Conservation (phyloP, 2,113 vertebrate species). For the Recurvirostra avosetta region DNA sequence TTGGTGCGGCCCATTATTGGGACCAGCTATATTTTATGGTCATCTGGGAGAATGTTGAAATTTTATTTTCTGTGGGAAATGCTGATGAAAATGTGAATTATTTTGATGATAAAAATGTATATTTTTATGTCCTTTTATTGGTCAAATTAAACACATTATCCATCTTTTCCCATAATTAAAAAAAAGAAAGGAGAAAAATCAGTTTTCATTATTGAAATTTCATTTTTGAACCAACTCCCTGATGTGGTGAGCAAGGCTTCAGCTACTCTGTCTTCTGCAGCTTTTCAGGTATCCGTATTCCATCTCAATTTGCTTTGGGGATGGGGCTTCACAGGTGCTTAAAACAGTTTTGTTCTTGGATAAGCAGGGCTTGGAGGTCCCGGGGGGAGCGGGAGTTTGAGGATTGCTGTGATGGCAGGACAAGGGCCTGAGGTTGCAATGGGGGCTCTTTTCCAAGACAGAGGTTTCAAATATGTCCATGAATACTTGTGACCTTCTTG, state of each 20-base stretch:
- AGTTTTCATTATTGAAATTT: background rate
- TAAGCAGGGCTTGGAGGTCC: background rate
- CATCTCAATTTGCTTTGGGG: background rate
- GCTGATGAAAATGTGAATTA: background rate
- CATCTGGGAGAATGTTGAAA: background rate
- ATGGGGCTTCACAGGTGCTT: background rate
- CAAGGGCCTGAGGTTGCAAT: background rate
- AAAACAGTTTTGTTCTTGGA: background rate
- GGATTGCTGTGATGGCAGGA: background rate
- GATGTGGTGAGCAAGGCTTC: background rate
- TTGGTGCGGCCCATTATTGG: background rate
- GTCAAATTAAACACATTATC: background rate
- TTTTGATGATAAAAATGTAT: background rate
- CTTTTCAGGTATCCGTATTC: background rate
- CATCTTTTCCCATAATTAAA: background rate
- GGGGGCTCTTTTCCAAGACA: background rate
- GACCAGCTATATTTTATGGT: background rate
- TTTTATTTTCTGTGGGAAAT: background rate
- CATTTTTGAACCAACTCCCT: background rate
- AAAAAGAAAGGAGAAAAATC: no score
- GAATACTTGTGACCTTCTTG: background rate
- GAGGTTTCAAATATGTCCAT: background rate
- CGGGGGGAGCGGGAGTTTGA: accelerated
- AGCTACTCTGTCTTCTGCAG: background rate
- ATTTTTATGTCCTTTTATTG: background rate